A percentile compares a stretch with the other conserved stretches of the same genome.
These are phyloP conservation scores for Acleris laterana DNA, from an alignment of 2,888 invertebrate genomes.

Conservation along the genomic window DNA sequence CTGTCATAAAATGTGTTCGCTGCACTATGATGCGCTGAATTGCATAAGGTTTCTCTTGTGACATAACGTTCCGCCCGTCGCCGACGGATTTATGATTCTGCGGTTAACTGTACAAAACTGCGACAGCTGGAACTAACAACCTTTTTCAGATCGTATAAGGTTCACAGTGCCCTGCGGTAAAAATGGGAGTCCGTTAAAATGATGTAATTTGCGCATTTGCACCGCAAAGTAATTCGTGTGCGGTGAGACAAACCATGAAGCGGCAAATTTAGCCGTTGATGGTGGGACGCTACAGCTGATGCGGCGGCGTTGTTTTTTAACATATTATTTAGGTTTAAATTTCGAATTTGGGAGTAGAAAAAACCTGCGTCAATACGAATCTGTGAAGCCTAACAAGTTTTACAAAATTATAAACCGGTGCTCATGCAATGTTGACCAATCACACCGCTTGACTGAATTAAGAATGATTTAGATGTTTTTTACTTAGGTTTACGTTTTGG, in stretches of 20 bases:
- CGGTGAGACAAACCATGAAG: constrained; percentile 55
- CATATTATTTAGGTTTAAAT: constrained; percentile 6
- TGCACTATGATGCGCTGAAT: constrained; percentile 20
- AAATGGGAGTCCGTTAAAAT: constrained; percentile 52
- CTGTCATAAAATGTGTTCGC: constrained; percentile 12
- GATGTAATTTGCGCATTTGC: constrained; percentile 68
- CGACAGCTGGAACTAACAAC: constrained; percentile 22
- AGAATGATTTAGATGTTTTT: too few species aligned
- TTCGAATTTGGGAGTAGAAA: neutral
- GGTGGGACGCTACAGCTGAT: constrained; percentile 3
- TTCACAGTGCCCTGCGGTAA: constrained; percentile 41
- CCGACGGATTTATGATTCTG: constrained; percentile 63
- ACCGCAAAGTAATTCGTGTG: constrained; percentile 54
- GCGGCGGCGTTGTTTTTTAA: neutral
- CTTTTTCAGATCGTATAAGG: constrained; percentile 30
- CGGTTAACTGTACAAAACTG: constrained; percentile 62
- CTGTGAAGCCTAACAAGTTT: too few species aligned
- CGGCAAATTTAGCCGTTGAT: constrained; percentile 46
- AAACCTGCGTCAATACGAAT: too few species aligned
- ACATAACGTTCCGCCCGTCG: constrained; percentile 56
- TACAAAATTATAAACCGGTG: too few species aligned
- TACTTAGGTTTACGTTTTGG: too few species aligned
- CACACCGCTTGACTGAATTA: too few species aligned
- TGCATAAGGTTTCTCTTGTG: constrained; percentile 45
- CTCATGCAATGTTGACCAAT: too few species aligned